phyloP scores from a whole-genome alignment of 2,888 invertebrate species.

The Sinotaia quadrata region DNA sequence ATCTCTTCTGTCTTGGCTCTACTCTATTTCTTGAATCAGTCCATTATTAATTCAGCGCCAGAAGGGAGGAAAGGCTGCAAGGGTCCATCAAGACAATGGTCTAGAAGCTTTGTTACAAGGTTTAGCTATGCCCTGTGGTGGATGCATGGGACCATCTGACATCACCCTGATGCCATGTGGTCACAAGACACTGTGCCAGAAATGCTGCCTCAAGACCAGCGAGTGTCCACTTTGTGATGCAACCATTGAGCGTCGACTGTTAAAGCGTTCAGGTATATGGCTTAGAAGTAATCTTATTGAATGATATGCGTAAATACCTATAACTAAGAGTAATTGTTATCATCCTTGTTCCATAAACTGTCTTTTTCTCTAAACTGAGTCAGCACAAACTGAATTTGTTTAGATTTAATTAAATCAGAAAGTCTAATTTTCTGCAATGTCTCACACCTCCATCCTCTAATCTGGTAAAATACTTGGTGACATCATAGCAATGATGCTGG shows the following conservation, averaged over 20 bases:
- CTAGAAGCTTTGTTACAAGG: slow-evolving; percentile 3
- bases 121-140: slow-evolving; percentile 12
- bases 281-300: too few species aligned
- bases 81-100: neutral
- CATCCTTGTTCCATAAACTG: too few species aligned
- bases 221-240: slow-evolving; percentile 21
- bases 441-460: too few species aligned
- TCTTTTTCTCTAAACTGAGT: too few species aligned
- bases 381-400: too few species aligned
- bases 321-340: too few species aligned
- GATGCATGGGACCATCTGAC: slow-evolving; percentile 2
- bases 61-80: neutral
- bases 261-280: slow-evolving; percentile 1
- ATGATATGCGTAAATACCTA: too few species aligned
- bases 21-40: neutral
- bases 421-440: too few species aligned
- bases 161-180: slow-evolving; percentile 25
- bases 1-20: too few species aligned
- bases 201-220: slow-evolving; percentile 13
- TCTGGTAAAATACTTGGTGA: too few species aligned
- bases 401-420: too few species aligned
- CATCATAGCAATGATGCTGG: too few species aligned
- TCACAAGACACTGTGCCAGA: slow-evolving; percentile 22
- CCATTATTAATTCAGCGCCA: slow-evolving; percentile 7
- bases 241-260: slow-evolving; percentile 16